Conservation (phyloP, 1,140 invertebrate genomes). For the Lordiphosa clarofinis region DNA sequence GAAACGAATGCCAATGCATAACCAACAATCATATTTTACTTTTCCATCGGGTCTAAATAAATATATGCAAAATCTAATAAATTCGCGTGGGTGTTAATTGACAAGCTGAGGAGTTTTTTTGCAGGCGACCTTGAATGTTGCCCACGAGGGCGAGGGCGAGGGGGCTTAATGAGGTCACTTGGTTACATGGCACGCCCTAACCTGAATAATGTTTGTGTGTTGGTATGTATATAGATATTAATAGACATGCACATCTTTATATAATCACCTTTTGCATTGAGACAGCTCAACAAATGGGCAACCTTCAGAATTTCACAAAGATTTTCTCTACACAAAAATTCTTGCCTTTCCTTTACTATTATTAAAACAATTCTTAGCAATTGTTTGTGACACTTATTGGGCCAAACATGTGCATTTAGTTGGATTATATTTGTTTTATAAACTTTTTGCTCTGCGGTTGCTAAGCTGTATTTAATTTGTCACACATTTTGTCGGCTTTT, state of each 20-base stretch:
- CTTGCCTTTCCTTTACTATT: constrained; percentile 1
- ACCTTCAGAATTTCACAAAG: constrained; percentile 40
- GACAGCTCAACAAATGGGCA: constrained; percentile 15
- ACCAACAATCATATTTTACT: no score
- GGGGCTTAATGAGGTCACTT: constrained; percentile 51
- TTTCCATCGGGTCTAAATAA: constrained; percentile 7
- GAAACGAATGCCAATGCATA: constrained; percentile 22
- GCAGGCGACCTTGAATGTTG: constrained; percentile 49
- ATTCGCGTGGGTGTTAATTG: constrained; percentile 46
- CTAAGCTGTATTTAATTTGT: constrained; percentile 7
- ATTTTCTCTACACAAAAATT: constrained; percentile 26
- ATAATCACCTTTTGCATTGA: constrained; percentile 64
- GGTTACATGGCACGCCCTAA: constrained; percentile 43
- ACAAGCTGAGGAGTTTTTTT: constrained; percentile 25
- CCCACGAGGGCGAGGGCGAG: constrained; percentile 9
- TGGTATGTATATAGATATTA: constrained; percentile 4
- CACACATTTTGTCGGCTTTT: constrained; percentile 11
- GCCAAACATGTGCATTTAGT: constrained; percentile 62
- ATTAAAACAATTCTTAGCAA: constrained; percentile 29
- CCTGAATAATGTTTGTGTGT: neutral
- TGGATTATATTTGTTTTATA: constrained; percentile 37
- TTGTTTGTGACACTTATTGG: constrained; percentile 69
- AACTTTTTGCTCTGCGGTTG: neutral
- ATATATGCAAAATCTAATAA: constrained; percentile 2
- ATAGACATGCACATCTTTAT: constrained; percentile 22